Evolutionary conservation across 2,113 vertebrate species (phyloP).

Genomic region (Oncorhynchus nerka): DNA sequence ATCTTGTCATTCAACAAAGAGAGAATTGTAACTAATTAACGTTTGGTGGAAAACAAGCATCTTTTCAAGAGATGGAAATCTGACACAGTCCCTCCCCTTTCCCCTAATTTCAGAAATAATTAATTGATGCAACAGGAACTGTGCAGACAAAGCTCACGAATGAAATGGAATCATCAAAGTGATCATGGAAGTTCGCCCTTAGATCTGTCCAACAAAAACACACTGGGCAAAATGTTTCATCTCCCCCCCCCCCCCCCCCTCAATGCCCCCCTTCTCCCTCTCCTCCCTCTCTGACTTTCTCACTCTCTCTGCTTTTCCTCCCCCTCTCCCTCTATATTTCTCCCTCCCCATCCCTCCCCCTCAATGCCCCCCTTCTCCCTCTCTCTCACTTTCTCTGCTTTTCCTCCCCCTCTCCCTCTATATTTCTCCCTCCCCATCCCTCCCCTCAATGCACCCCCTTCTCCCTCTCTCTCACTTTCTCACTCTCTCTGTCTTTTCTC

Average conservation of each 20-base stretch:
- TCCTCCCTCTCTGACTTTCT: too few relatives aligned
- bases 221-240: constrained; percentile 20
- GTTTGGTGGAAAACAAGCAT: too few relatives aligned
- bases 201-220: constrained; percentile 18
- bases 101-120: not conserved
- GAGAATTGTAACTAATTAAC: too few relatives aligned
- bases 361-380: too few relatives aligned
- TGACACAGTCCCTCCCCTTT: not conserved
- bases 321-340: too few relatives aligned
- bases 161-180: constrained; percentile 29
- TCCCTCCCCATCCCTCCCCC: too few relatives aligned
- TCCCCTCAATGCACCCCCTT: not conserved
- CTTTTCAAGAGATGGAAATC: not conserved
- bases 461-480: not conserved
- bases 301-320: too few relatives aligned
- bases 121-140: not conserved
- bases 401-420: too few relatives aligned
- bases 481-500: not conserved
- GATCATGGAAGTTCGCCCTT: constrained; percentile 23
- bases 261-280: too few relatives aligned
- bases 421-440: too few relatives aligned
- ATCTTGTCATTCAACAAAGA: too few relatives aligned
- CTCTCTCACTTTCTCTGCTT: too few relatives aligned
- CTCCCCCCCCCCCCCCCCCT: not conserved
- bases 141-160: constrained; percentile 10